A percentile compares a stretch with the other conserved stretches of the same genome.
Conservation (phyloP, 2,888 invertebrate species). For the Leptinotarsa haldemani region DNA sequence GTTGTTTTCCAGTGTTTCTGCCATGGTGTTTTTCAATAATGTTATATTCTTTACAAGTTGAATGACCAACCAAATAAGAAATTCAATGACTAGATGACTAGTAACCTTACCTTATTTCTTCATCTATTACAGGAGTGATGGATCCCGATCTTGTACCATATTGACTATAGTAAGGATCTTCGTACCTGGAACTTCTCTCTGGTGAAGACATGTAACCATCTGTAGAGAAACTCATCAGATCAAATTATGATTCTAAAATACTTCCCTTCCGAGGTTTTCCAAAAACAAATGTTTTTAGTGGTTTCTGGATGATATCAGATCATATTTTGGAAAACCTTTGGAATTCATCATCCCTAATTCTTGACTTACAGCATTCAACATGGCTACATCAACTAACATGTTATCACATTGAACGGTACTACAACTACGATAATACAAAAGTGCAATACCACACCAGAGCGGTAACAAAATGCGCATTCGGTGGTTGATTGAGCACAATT, state of each 20-base stretch:
- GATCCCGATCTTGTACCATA: constrained; percentile 78
- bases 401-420: constrained; percentile 24
- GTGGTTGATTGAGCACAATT: background rate
- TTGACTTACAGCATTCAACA: background rate
- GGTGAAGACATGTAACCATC: constrained; percentile 91
- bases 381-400: constrained; percentile 6
- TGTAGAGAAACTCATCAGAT: constrained; percentile 42
- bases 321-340: background rate
- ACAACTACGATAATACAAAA: constrained; percentile 23
- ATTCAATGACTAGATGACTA: background rate
- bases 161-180: constrained; percentile 89
- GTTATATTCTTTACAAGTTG: too few species aligned
- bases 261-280: background rate
- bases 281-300: background rate
- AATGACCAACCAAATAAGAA: too few species aligned
- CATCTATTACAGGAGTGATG: constrained; percentile 92
- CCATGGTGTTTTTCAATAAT: too few species aligned
- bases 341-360: background rate
- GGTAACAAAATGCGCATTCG: constrained; percentile 20
- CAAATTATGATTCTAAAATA: too few species aligned
- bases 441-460: constrained; percentile 32
- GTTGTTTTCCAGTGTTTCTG: too few species aligned
- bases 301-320: background rate
- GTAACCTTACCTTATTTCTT: constrained; percentile 78
- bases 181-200: constrained; percentile 82